Conservation (phyloP, 30 jellyfish, hydroid and myxozoan genomes). For the Aurelia sp. region DNA sequence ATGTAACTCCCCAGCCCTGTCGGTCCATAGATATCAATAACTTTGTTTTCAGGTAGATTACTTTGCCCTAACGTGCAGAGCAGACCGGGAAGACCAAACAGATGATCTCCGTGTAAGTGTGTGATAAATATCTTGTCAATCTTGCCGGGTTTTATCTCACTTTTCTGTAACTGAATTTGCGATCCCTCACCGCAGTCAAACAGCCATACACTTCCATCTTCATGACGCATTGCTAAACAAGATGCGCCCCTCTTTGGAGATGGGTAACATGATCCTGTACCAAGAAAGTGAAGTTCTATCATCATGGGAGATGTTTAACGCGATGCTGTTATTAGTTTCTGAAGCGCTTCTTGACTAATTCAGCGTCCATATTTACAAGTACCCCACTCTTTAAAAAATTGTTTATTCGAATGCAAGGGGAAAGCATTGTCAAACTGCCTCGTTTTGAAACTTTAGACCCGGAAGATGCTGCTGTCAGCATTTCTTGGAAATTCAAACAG, state of each 20-base stretch:
- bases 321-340: too few species aligned
- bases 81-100: conserved; percentile 96
- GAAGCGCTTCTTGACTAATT: too few species aligned
- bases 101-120: conserved; percentile 96
- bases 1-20: conserved; percentile 71
- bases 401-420: neutral
- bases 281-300: conserved; percentile 88
- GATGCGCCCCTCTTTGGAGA: conserved; percentile 92
- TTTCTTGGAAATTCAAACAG: neutral
- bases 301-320: neutral
- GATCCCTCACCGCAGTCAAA: conserved; percentile 98
- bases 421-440: neutral
- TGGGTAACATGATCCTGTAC: conserved; percentile 95
- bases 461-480: conserved; percentile 17
- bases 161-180: conserved; percentile 91
- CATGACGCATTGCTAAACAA: conserved; percentile 78
- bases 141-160: conserved; percentile 80
- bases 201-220: conserved; percentile 78
- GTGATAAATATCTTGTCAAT: conserved; percentile 85
- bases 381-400: neutral
- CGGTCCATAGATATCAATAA: conserved; percentile 89
- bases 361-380: neutral
- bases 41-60: conserved; percentile 39
- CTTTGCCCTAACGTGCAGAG: conserved; percentile 88
- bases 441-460: neutral